Evolutionary conservation across 1,140 invertebrate species (phyloP), one percentile per base, ranked within the genome.

Genomic region (Euglossa dilemma): DNA sequence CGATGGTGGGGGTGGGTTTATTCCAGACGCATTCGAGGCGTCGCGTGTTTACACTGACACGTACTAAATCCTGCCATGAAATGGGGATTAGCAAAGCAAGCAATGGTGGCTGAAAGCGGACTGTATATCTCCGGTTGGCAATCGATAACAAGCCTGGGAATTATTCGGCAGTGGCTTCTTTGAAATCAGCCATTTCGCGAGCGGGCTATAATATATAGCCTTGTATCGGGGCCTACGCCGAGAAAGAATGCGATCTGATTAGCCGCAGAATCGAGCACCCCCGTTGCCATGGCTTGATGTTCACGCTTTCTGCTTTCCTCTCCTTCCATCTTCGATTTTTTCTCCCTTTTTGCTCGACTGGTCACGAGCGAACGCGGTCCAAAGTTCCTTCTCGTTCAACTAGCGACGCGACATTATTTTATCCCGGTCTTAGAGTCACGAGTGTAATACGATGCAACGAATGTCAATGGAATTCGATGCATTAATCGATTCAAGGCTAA

Each of bases 161-260:
- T 86, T 87, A 87, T 87, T 87, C 76, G 85, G 75, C 59, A 77
- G 75, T 86, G 75, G 64, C 57, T 87, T 87, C 86, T 87, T 87
- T 84, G 71, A 80, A 75, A 87, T 86, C 81, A 45, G 54, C 71
- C 73, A 82, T 84, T 72, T 61, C 56, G 54, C 45, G 67, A 36
- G 56, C 75, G 45, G 47, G 59, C 59, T 69, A 67, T 87, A 85
- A 85, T 67, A 72, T 83, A 83, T 85, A 52, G 73, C 74, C 78
- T n/a, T 74, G 73, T 77, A 77, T 70, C 84, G 64, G 79, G 52
- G 47, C 63, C 69, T 63, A 43, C 57, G 79, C 36, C 66, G 78
- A 78, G 71, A 77, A 86, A 86, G 63, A 86, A 61, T 78, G 85
- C 73, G 71, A 70, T 87, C 85, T 85, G 85, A 87, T 87, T 83